Evolutionary conservation across 2,888 invertebrate species (phyloP), one percentile per base, ranked within the genome.

Genomic region (Clistopyga incitator): DNA sequence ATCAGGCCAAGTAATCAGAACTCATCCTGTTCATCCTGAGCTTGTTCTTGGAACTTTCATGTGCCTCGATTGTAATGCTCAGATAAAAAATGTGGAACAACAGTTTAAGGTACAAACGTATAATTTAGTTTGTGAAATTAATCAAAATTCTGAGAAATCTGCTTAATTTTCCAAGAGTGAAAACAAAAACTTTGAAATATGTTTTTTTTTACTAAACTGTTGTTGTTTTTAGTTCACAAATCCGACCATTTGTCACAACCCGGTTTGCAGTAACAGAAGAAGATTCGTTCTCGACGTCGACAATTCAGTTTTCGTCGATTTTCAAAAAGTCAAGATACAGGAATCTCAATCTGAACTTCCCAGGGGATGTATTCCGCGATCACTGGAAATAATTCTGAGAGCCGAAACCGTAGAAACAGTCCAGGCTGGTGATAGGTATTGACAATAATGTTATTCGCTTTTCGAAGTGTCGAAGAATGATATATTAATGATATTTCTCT

Each of bases 21-120:
- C 99, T 0, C 99, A 99, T 94, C 99, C 99, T 0, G 99, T 99
- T 0, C 99, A 99, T 93, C 99, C 99, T 0, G 99, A 99, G 94
- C 95, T 99, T 52, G 96, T 99, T 8, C 94, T 94, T 6, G 97
- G 97, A 15, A 98, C 98, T 0, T 99, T 99, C 94, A 95, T 97
- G 61, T 99, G 99, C 92, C 94, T 98, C 54, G 99, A 99, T 91
- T 99, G 99, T 92, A 98, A 99, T 90, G 98, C 98, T 0, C 96
- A 97, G 75, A 97, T 99, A 74, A 97, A 96, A 90, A 97, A 98
- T 95, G 97, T 99, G 0, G 98, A 99, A 89, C 99, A 99, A 92
- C 99, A 99, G 93, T 99, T 99, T 93, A 99, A 99, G 95, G 98
- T 98, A 78, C 42, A 68, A 72, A 42, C 2, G 3, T 42, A 1